Base-by-base conservation (phyloP, 2,888 invertebrate genomes). In the Meteorus colon region DNA sequence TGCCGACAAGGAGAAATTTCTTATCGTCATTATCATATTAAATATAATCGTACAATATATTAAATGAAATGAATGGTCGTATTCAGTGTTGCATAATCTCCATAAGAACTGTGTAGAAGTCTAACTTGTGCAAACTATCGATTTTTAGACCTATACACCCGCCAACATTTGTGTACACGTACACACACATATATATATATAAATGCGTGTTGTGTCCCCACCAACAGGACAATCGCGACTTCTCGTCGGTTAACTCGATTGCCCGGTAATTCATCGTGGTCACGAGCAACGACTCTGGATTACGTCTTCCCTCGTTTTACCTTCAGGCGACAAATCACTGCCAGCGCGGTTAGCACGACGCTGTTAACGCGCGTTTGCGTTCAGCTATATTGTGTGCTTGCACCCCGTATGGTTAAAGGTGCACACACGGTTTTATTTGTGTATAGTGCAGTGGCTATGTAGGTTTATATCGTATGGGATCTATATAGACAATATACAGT, bases 311-410 rank as follows among this genome's bases (percentile, higher is more conserved):
- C 66, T 66, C 51, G 73, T 73, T 73, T 55, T 73, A 73, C 51
- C 65, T 73, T 66, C 55, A 48, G 66, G 37, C 51, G 65, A 73
- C 73, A 73, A 73, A 73, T 73, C 73, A 73, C 48, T 66, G 65
- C 37, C 65, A 73, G 37, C 24, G 51, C 45, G 65, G 48, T 60
- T 71, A 71, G 41, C 41, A 24, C 41, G 24, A 55, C 65, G 65
- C 66, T 65, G 73, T 73, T 73, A 73, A 65, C 73, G 19, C 51
- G 55, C 31, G 31, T 73, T 63, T 48, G 48, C 34, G n/a, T 67
- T 55, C 31, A 10, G 19, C 16, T 41, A 37, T 65, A 65, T 55
- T 55, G 55, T 59, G 59, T 55, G 29, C 51, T 31, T 73, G 55
- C 55, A 8, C 69, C 3, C 27, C 10, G 69, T 34, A 14, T 55